Conservation (phyloP, 2,113 vertebrate species). For the Archocentrus centrarchus region DNA sequence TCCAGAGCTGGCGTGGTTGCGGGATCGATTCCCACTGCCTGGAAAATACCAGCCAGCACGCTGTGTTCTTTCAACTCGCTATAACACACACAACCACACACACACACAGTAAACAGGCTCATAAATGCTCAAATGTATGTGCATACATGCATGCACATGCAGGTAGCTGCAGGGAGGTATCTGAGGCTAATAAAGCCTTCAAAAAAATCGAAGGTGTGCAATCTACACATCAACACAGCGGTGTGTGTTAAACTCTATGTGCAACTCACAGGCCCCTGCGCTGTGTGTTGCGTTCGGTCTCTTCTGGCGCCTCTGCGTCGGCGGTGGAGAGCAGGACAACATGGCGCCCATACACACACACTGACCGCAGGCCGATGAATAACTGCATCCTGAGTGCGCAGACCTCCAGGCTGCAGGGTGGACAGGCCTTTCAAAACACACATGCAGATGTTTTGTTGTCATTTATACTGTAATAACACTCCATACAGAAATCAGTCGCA, state of each 20-base stretch:
- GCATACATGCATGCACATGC: not conserved
- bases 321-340: conserved; percentile 90
- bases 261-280: conserved; percentile 83
- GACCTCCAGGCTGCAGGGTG: conserved; percentile 87
- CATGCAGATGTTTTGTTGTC: not conserved
- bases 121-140: not conserved
- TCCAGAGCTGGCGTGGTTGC: conserved; percentile 79
- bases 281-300: conserved; percentile 75
- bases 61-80: conserved; percentile 81
- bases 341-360: conserved; percentile 87
- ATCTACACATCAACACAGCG: not conserved
- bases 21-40: conserved; percentile 82
- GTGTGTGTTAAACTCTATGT: not conserved
- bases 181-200: not conserved
- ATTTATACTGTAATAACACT: not conserved
- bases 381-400: conserved; percentile 94
- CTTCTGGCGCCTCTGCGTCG: conserved; percentile 80
- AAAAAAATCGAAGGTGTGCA: not conserved
- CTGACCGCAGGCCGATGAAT: conserved; percentile 91
- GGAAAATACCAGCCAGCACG: conserved; percentile 82
- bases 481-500: not conserved
- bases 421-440: conserved; percentile 87
- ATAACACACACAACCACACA: conserved; percentile 72
- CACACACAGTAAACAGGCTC: conserved; percentile 49
- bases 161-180: not conserved